Base-by-base conservation (phyloP, 2,113 vertebrate species). In the Rostratula benghalensis region DNA sequence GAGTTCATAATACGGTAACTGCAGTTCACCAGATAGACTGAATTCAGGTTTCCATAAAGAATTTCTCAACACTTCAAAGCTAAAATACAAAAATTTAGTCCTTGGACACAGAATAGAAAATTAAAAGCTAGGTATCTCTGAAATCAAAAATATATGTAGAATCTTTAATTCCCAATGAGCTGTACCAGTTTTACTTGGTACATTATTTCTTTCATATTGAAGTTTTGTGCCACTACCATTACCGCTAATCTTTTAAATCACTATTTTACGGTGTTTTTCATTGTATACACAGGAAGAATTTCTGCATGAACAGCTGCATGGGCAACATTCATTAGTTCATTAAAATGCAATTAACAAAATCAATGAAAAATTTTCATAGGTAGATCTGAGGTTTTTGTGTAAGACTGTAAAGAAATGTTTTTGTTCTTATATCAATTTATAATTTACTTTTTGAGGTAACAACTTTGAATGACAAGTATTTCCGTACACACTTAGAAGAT, bases 391-490 rank as follows among this genome's bases (percentile, higher is more conserved):
- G 7, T 69, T 95, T 93, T 88, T 69, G 22, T 59, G 28, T 43
- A 64, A 70, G 14, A 50, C 5, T 35, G 43, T 20, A 25, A 56
- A 76, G 9, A 96, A 84, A 18, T 57, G 8, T 12, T 69, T 78
- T 75, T 80, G 8, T 41, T 46, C 60, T 87, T 68, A 50, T 35
- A 43, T 25, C 31, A 48, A 77, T 50, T 33, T 76, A 22, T 43
- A 43, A 71, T 94, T 96, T 86, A 20, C 7, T 56, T 94, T 89
- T 96, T 82, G 39, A 98, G 98, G 98, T 98, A 84, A 98, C 98
- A 16, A 97, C 95, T 84, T 82, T 98, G 94, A 98, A 98, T 79
- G 98, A 98, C 83, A 98, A 98, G 59, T 98, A 98, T 76, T 98
- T 98, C 94, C 98, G 98, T 56, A 98, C 96, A 31, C 98, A 98